A percentile compares a stretch with the other conserved stretches of the same genome.
Conservation (phyloP, 92 coral and sea anemone genomes). For the Porites evermanni region DNA sequence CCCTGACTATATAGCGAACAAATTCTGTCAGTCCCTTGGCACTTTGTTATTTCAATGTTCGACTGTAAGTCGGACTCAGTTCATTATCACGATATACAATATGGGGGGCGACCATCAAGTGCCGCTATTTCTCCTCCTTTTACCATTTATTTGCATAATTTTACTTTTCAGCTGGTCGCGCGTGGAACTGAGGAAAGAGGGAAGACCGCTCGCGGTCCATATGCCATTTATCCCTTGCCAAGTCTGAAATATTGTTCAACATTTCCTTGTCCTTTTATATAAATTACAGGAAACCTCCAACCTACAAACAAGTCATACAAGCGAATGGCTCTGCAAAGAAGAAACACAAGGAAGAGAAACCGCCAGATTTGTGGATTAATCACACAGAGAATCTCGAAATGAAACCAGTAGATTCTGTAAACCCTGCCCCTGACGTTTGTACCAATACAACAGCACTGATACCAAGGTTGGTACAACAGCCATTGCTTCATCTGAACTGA, state of each 20-base stretch:
- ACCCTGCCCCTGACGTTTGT: slow-evolving; percentile 70
- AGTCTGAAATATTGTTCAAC: not conserved
- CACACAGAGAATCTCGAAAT: slow-evolving; percentile 86
- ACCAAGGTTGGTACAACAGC: slow-evolving; percentile 37
- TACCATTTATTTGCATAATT: too few species aligned
- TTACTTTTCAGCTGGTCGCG: too few species aligned
- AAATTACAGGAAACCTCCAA: slow-evolving; percentile 72
- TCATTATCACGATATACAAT: too few species aligned
- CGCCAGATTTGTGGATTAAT: slow-evolving; percentile 85
- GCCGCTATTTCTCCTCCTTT: too few species aligned
- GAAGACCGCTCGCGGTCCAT: not conserved
- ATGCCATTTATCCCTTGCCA: not conserved
- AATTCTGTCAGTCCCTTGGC: too few species aligned
- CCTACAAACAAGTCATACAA: slow-evolving; percentile 79
- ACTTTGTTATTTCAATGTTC: too few species aligned
- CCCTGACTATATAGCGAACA: too few species aligned
- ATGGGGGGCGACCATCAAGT: too few species aligned
- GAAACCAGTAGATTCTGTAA: slow-evolving; percentile 71
- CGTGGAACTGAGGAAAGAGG: too few species aligned
- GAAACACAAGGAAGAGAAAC: slow-evolving; percentile 81
- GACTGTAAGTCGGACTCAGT: too few species aligned
- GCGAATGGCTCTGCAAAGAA: slow-evolving; percentile 82
- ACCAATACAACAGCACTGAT: slow-evolving; percentile 49
- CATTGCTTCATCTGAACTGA: too few species aligned
- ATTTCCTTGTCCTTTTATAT: not conserved